Evolutionary conservation across 2,888 invertebrate species (phyloP).

Genomic region (Aleiodes alternator): DNA sequence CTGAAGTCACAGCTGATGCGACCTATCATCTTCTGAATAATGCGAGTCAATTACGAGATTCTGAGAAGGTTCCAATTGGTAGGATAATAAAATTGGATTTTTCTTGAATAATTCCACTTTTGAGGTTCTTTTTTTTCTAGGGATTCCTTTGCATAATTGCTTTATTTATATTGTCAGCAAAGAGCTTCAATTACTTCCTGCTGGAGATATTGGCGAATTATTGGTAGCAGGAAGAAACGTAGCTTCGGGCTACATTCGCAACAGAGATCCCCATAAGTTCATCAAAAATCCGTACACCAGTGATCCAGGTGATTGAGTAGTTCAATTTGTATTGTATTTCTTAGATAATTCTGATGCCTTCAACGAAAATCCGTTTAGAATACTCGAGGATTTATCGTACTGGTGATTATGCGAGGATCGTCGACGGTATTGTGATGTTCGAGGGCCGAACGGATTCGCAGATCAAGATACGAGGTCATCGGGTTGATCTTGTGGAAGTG

Average conservation of each 20-base stretch:
- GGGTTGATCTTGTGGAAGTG: slow-evolving; percentile 90
- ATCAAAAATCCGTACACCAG: slow-evolving; percentile 84
- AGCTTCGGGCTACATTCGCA: slow-evolving; percentile 88
- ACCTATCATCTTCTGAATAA: slow-evolving; percentile 84
- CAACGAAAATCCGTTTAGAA: slow-evolving; percentile 73
- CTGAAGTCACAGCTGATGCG: slow-evolving; percentile 94
- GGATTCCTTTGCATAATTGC: slow-evolving; percentile 87
- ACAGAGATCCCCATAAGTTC: slow-evolving; percentile 84
- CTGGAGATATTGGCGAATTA: slow-evolving; percentile 87
- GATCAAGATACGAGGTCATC: slow-evolving; percentile 89
- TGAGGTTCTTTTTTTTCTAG: slow-evolving; percentile 72
- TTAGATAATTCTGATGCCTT: background rate
- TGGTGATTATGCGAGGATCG: slow-evolving; percentile 87
- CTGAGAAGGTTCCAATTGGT: slow-evolving; percentile 89
- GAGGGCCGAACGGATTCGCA: slow-evolving; percentile 92
- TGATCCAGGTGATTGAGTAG: slow-evolving; percentile 76
- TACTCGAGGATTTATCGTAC: slow-evolving; percentile 87
- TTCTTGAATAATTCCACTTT: background rate
- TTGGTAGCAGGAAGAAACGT: slow-evolving; percentile 89
- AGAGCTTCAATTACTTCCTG: slow-evolving; percentile 83
- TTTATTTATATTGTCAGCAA: slow-evolving; percentile 87
- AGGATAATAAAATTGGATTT: slow-evolving; percentile 61
- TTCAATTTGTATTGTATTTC: background rate
- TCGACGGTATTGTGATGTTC: slow-evolving; percentile 82
- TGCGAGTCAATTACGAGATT: slow-evolving; percentile 79